These are phyloP conservation scores for Pantherophis vulpinus DNA, from an alignment of 2,797 vertebrate genomes.

Conservation along the genomic window DNA sequence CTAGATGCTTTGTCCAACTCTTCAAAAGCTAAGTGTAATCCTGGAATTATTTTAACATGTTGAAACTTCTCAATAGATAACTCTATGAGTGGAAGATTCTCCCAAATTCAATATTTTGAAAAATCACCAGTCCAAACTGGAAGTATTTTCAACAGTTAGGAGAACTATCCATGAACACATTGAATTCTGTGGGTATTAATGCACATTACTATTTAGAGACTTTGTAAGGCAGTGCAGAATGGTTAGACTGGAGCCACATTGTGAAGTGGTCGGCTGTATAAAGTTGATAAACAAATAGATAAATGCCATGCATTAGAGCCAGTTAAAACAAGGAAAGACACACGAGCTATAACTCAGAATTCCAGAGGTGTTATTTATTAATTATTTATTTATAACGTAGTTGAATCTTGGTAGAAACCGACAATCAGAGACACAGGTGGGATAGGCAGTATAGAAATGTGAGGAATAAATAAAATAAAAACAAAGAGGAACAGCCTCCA, in stretches of 20 bases:
- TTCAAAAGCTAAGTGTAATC: neutral
- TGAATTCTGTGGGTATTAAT: neutral
- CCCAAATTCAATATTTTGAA: neutral
- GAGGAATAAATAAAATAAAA: neutral
- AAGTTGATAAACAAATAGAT: neutral
- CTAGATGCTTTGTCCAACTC: too few relatives aligned
- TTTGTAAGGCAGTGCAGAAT: neutral
- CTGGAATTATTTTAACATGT: neutral
- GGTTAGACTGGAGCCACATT: neutral
- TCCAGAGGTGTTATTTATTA: neutral
- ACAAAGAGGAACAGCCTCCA: neutral
- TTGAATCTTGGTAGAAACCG: neutral
- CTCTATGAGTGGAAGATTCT: neutral
- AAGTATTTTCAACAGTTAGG: neutral
- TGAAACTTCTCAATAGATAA: neutral
- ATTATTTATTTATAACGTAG: neutral
- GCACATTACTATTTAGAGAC: neutral
- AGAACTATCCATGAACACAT: neutral
- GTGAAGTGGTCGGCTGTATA: neutral
- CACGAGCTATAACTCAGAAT: neutral
- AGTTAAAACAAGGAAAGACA: neutral
- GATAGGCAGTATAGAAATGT: too few relatives aligned
- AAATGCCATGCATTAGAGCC: neutral
- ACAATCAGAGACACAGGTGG: neutral
- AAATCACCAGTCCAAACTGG: neutral